Percentiles rank a stretch among this genome's conserved stretches.
Conservation (phyloP, 2,888 invertebrate species). For the Leuctra nigra region DNA sequence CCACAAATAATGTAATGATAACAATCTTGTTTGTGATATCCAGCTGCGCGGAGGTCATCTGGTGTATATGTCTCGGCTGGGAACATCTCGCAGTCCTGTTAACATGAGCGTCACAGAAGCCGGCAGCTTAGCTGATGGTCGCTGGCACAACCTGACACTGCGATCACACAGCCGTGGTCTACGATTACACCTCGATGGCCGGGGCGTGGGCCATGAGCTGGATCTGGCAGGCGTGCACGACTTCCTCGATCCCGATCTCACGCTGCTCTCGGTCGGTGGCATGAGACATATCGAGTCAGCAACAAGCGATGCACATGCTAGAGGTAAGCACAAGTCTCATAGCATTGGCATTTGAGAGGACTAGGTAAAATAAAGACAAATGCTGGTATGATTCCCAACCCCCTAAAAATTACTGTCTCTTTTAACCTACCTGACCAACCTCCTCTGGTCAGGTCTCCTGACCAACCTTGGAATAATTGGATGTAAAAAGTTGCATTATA, state of each 20-base stretch:
- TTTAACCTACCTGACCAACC: too few species aligned
- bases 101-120: conserved; percentile 67
- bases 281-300: conserved; percentile 41
- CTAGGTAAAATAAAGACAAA: too few species aligned
- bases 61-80: conserved; percentile 72
- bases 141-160: conserved; percentile 84
- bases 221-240: conserved; percentile 84
- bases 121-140: conserved; percentile 61
- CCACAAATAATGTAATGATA: too few species aligned
- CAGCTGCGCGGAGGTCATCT: conserved; percentile 65
- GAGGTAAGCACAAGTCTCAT: background rate
- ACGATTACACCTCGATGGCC: conserved; percentile 62
- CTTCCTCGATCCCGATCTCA: conserved; percentile 85
- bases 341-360: too few species aligned
- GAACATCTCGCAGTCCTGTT: conserved; percentile 53
- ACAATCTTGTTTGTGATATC: too few species aligned
- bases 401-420: too few species aligned
- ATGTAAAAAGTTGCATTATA: too few species aligned
- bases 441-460: too few species aligned
- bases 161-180: conserved; percentile 63
- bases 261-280: conserved; percentile 73
- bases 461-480: too few species aligned
- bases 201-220: conserved; percentile 72
- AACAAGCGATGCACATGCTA: background rate
- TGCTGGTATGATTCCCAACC: too few species aligned